Conservation (phyloP, 2,888 invertebrate species). For the Charanyca ferruginea region DNA sequence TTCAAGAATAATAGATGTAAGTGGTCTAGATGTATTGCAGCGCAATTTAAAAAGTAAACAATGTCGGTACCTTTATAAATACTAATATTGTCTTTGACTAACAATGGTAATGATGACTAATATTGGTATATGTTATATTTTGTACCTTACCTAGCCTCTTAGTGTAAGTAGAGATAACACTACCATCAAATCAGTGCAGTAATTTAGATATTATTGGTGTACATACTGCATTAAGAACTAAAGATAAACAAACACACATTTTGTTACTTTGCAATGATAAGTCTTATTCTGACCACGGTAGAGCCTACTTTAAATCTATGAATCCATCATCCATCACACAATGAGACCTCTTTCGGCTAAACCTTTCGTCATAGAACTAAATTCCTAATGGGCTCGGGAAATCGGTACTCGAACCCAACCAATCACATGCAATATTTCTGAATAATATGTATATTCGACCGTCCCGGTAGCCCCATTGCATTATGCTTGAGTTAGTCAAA, state of each 20-base stretch:
- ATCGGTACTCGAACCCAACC: conserved; percentile 41
- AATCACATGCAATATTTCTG: conserved; percentile 51
- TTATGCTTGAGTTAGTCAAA: conserved; percentile 43
- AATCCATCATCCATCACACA: conserved; percentile 38
- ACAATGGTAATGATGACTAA: conserved; percentile 52
- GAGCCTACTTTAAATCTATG: conserved; percentile 25
- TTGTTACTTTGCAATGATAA: not conserved
- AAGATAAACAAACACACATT: conserved; percentile 1
- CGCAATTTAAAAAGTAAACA: conserved; percentile 33
- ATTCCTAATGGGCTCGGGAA: conserved; percentile 46
- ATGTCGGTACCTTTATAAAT: conserved; percentile 1
- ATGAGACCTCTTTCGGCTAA: conserved; percentile 26
- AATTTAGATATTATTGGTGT: not conserved
- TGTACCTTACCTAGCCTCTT: not conserved
- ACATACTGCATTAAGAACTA: not conserved
- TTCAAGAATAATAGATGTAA: conserved; percentile 11
- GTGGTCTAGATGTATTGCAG: conserved; percentile 3
- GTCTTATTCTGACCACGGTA: not conserved
- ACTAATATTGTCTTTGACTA: conserved; percentile 14
- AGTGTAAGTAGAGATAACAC: not conserved
- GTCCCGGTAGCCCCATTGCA: conserved; percentile 39
- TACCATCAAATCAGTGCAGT: not conserved
- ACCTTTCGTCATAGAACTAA: conserved; percentile 17
- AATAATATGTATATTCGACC: conserved; percentile 29
- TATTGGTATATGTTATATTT: conserved; percentile 31